A percentile compares a stretch with the other conserved stretches of the same genome.
phyloP scores from a whole-genome alignment of 2,113 vertebrate genomes.

The Microtus ochrogaster region DNA sequence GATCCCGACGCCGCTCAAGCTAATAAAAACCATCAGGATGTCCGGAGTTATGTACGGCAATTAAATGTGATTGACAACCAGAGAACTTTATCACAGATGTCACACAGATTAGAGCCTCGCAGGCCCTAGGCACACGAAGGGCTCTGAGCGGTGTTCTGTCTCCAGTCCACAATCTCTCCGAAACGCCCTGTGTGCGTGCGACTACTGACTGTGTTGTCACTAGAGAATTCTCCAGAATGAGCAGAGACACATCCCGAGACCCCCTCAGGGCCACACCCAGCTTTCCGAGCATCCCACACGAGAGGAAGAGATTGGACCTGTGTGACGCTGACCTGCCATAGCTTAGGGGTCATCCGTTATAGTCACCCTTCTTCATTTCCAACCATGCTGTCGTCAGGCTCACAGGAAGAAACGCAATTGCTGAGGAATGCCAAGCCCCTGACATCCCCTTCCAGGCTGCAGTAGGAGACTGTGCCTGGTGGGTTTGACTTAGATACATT shows the following conservation, averaged over 20 bases:
- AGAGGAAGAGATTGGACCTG: constrained; percentile 76
- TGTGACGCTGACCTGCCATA: constrained; percentile 68
- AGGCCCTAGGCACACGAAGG: constrained; percentile 89
- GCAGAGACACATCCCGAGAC: constrained; percentile 80
- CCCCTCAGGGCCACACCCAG: constrained; percentile 79
- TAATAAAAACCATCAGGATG: constrained; percentile 96
- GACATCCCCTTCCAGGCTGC: constrained; percentile 52
- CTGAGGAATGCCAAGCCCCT: constrained; percentile 65
- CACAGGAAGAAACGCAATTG: constrained; percentile 42
- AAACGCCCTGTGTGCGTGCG: constrained; percentile 84
- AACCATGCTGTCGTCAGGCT: constrained; percentile 45
- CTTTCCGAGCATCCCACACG: constrained; percentile 64
- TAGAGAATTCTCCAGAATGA: constrained; percentile 81
- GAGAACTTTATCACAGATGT: constrained; percentile 97
- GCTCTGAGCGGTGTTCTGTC: constrained; percentile 75
- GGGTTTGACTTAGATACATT: constrained; percentile 45
- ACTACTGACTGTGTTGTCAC: constrained; percentile 85
- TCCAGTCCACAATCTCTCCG: constrained; percentile 83
- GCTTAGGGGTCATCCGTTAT: constrained; percentile 58
- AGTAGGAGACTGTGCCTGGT: constrained; percentile 44
- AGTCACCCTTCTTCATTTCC: constrained; percentile 64
- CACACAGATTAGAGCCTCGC: constrained; percentile 95
- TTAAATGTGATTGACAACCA: constrained; percentile 99
- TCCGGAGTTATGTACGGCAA: constrained; percentile 95
- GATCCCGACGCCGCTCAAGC: constrained; percentile 93